phyloP scores from a whole-genome alignment of 2,888 invertebrate genomes.

The Drosophila anomelani region DNA sequence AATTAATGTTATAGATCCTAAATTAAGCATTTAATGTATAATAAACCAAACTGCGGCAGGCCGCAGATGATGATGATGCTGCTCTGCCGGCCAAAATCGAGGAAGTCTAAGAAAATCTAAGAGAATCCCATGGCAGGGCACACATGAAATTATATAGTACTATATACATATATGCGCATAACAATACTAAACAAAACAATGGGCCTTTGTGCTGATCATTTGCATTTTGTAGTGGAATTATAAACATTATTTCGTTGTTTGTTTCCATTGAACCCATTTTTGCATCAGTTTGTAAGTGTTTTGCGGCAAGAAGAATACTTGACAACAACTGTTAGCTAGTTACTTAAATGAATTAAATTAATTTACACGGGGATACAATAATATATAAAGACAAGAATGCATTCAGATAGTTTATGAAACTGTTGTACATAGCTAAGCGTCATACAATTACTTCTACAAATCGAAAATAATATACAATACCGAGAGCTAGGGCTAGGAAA shows the following conservation, averaged over 20 bases:
- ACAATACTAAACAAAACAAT: conserved; percentile 23
- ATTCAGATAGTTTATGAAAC: conserved; percentile 74
- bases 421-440: conserved; percentile 73
- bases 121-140: conserved; percentile 23
- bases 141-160: conserved; percentile 33
- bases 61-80: conserved; percentile 53
- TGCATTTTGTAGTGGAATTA: conserved; percentile 50
- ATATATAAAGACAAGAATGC: conserved; percentile 20
- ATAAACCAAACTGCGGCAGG: conserved; percentile 56
- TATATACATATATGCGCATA: conserved; percentile 44
- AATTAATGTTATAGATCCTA: conserved; percentile 58
- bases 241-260: conserved; percentile 69
- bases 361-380: conserved; percentile 53
- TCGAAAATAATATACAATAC: conserved; percentile 33
- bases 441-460: conserved; percentile 48
- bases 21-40: conserved; percentile 68
- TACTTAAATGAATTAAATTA: conserved; percentile 73
- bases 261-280: conserved; percentile 46
- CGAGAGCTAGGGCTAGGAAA: neutral
- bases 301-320: conserved; percentile 44
- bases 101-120: conserved; percentile 5
- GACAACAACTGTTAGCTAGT: conserved; percentile 76
- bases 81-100: conserved; percentile 27
- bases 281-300: conserved; percentile 59
- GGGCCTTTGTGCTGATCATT: conserved; percentile 53